A percentile compares a stretch with the other conserved stretches of the same genome.
These are phyloP conservation scores for Amblyopsis rosae DNA, from an alignment of 2,113 vertebrate genomes.

Conservation along the genomic window DNA sequence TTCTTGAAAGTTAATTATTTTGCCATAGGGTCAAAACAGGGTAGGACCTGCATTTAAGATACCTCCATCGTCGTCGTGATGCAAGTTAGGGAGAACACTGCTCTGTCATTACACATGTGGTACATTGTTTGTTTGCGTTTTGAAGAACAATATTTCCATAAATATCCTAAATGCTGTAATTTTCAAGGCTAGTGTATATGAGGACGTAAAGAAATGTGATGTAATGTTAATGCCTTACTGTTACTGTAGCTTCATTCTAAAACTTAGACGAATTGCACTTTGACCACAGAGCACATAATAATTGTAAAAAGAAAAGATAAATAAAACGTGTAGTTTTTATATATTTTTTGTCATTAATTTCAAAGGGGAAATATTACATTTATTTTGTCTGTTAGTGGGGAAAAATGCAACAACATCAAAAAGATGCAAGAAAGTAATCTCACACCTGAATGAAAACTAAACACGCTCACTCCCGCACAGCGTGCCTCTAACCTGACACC, in stretches of 20 bases:
- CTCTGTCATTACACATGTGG: background rate
- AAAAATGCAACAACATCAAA: too few relatives aligned
- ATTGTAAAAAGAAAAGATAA: background rate
- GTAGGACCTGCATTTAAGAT: too few relatives aligned
- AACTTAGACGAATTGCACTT: conserved; percentile 33
- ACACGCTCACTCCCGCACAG: too few relatives aligned
- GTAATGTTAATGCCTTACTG: conserved; percentile 24
- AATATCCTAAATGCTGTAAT: conserved; percentile 7
- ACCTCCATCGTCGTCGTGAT: too few relatives aligned
- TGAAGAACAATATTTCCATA: conserved; percentile 3
- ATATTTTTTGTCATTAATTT: background rate
- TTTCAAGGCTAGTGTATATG: conserved; percentile 15
- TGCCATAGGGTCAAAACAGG: too few relatives aligned
- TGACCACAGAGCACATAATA: conserved; percentile 2
- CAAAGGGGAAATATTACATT: too few relatives aligned
- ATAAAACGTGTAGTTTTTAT: background rate
- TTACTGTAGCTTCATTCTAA: conserved; percentile 20
- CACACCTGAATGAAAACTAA: too few relatives aligned
- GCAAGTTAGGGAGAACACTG: too few relatives aligned
- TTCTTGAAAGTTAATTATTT: background rate
- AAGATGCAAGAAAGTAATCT: too few relatives aligned
- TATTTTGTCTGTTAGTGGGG: too few relatives aligned
- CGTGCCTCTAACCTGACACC: too few relatives aligned
- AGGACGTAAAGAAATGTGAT: conserved; percentile 8
- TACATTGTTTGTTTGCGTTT: background rate